phyloP scores from a whole-genome alignment of 2,113 vertebrate genomes.

The Carassius gibelio region DNA sequence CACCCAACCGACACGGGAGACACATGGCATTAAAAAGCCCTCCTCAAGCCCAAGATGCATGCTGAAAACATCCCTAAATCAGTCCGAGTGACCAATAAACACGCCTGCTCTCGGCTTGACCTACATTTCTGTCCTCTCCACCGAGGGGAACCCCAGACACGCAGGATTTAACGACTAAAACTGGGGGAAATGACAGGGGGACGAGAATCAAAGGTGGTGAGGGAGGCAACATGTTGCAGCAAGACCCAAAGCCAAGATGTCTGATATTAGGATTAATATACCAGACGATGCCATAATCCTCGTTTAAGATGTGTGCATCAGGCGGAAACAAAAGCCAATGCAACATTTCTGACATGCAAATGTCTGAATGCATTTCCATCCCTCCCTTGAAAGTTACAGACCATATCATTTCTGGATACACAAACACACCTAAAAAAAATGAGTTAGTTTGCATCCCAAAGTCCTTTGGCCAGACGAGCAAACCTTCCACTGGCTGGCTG shows the following conservation, averaged over 20 bases:
- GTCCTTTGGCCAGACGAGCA: background rate
- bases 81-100: constrained; percentile 2
- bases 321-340: background rate
- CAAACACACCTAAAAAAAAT: background rate
- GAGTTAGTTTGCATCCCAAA: background rate
- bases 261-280: background rate
- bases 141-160: background rate
- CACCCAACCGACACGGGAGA: constrained; percentile 68
- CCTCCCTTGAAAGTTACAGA: background rate
- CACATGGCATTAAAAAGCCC: constrained; percentile 27
- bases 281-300: background rate
- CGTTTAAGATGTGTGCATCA: background rate
- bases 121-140: constrained; percentile 7
- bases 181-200: background rate
- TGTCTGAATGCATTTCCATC: background rate
- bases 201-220: background rate
- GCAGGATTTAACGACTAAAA: background rate
- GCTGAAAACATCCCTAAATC: background rate
- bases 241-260: background rate
- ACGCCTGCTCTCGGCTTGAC: background rate
- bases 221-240: constrained; percentile 46
- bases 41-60: background rate
- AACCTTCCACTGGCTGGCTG: background rate
- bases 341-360: background rate
- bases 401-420: background rate